Evolutionary conservation across 2,797 vertebrate genomes (phyloP), one percentile per base, ranked within the genome.

Genomic region (Scolopax rusticola): DNA sequence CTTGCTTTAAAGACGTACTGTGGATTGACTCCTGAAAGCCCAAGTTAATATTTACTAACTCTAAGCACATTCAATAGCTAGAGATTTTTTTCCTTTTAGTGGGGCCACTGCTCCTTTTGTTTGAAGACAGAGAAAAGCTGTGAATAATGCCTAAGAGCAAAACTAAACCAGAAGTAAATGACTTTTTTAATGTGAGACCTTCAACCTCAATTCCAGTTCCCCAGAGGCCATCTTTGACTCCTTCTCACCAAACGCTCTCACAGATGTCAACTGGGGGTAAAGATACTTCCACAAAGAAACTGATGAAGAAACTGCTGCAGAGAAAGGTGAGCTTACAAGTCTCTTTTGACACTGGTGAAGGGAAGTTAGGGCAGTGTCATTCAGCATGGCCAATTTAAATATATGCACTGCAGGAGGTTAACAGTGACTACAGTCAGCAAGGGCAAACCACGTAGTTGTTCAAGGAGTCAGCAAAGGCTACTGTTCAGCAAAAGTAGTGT

Each of bases 71-170:
- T 92, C 89, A 93, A 30, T 50, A 93, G n/a, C 79, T 92, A 94
- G 73, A 73, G 69, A 79, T 79, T 90, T 93, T 81, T 36, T 94
- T 87, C 84, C 84, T 77, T 95, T 94, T 67, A 92, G 86, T 83
- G 89, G 36, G 86, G 83, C 87, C 82, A 92, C 53, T 84, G 94
- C 76, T 95, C 75, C 83, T 89, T 92, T 93, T 90, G 94, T 97
- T 95, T 96, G 95, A 96, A 97, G 94, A 86, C 27, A 87, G 89
- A 95, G 83, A 33, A 85, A 94, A 95, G 83, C 93, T 88, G 82
- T 91, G 95, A 97, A 93, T 84, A 96, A 95, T 94, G 92, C 95
- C 93, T 93, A 87, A 92, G 78, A 97, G 94, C 90, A 95, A 96
- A 95, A 94, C 67, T 71, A 94, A 95, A 94, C 84, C 78, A 91